Evolutionary conservation across 2,888 invertebrate genomes (phyloP), one percentile per base, ranked within the genome.

Genomic region (Drosophila mayaguana): DNA sequence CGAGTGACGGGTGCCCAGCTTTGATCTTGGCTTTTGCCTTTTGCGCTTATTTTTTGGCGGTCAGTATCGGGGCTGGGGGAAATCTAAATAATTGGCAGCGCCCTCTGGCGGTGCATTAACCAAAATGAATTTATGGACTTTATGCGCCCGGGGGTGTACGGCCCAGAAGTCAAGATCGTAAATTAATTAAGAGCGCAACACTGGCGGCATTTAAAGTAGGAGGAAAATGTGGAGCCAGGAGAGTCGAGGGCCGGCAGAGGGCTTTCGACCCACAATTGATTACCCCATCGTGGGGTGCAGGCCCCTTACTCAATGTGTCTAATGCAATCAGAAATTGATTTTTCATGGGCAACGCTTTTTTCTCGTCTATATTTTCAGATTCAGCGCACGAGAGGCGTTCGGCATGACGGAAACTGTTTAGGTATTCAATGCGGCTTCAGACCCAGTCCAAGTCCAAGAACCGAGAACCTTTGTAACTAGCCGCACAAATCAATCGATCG

Each of bases 361-460:
- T 9, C 12, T 12, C 61, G 54, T 64, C 36, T 63, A 22, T 28
- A 53, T 53, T 83, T 83, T 71, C 76, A 84, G 84, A 89, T 84
- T 87, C 87, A 72, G 71, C 59, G 72, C 89, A 83, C 84, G 81
- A 69, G 70, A 51, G 50, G 60, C 73, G 66, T 72, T 73, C 85
- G 89, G 62, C 84, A 81, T 84, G 84, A 81, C 84, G 81, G 78
- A 74, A 79, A 77, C 82, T 76, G 65, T 70, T 89, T 81, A 75
- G 65, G 54, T 65, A 84, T 84, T 89, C 84, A 74, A 79, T 75
- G 89, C 89, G 64, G 75, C 73, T 43, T 42, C 46, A 46, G 56
- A 20, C 67, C 63, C 59, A 63, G 66, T 63, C 60, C 48, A 75
- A 75, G 61, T 62, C 55, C 46, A 66, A 77, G 76, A 80, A 67